Conservation (phyloP, 2,888 invertebrate genomes). For the Allygus modestus region DNA sequence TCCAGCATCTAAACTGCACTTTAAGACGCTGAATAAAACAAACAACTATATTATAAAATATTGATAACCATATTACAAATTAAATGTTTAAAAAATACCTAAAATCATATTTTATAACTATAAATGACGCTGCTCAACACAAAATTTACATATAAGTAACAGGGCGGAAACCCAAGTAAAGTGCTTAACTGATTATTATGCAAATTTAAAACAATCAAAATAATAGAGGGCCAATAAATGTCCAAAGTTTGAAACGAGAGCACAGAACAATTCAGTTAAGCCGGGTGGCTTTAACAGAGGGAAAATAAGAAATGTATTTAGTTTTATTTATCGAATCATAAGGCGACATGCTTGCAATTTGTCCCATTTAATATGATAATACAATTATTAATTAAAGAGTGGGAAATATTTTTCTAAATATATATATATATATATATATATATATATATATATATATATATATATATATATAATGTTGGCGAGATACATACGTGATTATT, state of each 20-base stretch:
- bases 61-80: too few relatives aligned
- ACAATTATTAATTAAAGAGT: too few relatives aligned
- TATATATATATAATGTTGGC: too few relatives aligned
- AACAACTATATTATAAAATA: too few relatives aligned
- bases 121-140: neutral
- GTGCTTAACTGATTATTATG: slow-evolving; percentile 28
- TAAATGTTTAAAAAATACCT: neutral
- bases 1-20: too few relatives aligned
- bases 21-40: too few relatives aligned
- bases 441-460: too few relatives aligned
- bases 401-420: too few relatives aligned
- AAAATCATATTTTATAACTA: neutral
- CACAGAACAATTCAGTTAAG: neutral
- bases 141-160: neutral
- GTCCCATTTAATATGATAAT: too few relatives aligned
- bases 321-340: neutral
- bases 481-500: too few relatives aligned
- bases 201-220: slow-evolving; percentile 19
- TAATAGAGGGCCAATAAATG: slow-evolving; percentile 50
- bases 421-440: too few relatives aligned
- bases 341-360: too few relatives aligned
- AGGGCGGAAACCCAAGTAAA: neutral
- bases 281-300: neutral
- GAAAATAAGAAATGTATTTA: neutral
- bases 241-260: slow-evolving; percentile 26